phyloP scores from a whole-genome alignment of 1,140 invertebrate genomes.

The Drosophila orosa region DNA sequence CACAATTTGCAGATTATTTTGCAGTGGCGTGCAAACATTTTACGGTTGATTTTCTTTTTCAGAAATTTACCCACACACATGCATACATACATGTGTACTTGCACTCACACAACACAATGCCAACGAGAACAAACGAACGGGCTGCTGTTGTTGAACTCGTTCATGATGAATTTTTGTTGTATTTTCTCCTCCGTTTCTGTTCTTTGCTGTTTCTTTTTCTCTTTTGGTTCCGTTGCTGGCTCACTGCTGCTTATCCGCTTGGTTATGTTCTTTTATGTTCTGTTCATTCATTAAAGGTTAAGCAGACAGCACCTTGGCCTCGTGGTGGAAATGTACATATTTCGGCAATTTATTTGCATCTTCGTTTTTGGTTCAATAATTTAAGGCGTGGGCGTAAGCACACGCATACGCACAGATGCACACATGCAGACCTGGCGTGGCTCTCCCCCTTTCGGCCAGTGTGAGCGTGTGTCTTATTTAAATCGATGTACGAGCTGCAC shows the following conservation, averaged over 20 bases:
- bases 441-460: slow-evolving; percentile 1
- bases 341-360: slow-evolving; percentile 27
- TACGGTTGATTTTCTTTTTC: slow-evolving; percentile 37
- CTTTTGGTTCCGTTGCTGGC: slow-evolving; percentile 7
- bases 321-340: slow-evolving; percentile 39
- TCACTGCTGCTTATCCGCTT: slow-evolving; percentile 21
- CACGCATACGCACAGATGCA: slow-evolving; percentile 19
- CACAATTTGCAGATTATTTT: slow-evolving; percentile 37
- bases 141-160: slow-evolving; percentile 69
- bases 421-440: slow-evolving; percentile 10
- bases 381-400: slow-evolving; percentile 54
- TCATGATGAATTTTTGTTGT: slow-evolving; percentile 58
- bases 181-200: slow-evolving; percentile 40
- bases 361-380: slow-evolving; percentile 36
- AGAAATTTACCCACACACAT: slow-evolving; percentile 19
- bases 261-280: slow-evolving; percentile 27
- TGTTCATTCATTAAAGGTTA: slow-evolving; percentile 60
- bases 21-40: slow-evolving; percentile 44
- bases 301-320: slow-evolving; percentile 43
- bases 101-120: not conserved
- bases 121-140: slow-evolving; percentile 65
- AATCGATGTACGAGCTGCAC: slow-evolving; percentile 40
- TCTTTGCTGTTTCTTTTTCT: slow-evolving; percentile 35
- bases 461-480: slow-evolving; percentile 40
- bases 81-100: no score